Percentiles rank a stretch among this genome's conserved stretches.
Conservation (phyloP, 2,888 invertebrate species). For the Scelioninae gen. 2 region DNA sequence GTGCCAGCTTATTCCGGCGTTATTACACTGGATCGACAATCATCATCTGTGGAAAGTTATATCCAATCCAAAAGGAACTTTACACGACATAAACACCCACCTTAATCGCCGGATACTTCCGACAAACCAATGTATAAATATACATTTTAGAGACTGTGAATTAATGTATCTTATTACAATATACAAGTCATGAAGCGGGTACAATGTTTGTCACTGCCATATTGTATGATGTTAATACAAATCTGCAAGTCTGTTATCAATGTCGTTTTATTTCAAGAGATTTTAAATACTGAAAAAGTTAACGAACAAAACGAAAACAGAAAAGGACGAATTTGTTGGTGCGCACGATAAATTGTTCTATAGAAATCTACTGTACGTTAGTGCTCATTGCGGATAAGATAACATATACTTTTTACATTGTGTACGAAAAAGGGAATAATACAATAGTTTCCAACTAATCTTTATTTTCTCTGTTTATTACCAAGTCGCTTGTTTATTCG, state of each 20-base stretch:
- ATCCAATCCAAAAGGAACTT: slow-evolving; percentile 46
- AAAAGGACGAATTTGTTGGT: slow-evolving; percentile 32
- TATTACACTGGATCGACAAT: slow-evolving; percentile 79
- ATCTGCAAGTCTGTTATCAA: background rate
- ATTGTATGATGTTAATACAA: slow-evolving; percentile 3
- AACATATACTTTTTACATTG: slow-evolving; percentile 48
- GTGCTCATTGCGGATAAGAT: slow-evolving; percentile 41
- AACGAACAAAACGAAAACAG: no score
- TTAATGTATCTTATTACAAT: slow-evolving; percentile 37
- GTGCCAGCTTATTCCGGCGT: slow-evolving; percentile 88
- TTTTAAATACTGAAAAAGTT: slow-evolving; percentile 3
- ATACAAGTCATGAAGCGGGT: slow-evolving; percentile 29
- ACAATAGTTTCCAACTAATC: slow-evolving; percentile 58
- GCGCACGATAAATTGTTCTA: slow-evolving; percentile 27
- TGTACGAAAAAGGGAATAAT: slow-evolving; percentile 56
- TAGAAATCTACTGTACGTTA: slow-evolving; percentile 50
- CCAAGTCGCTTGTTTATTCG: slow-evolving; percentile 35
- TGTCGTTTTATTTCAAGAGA: background rate
- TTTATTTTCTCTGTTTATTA: slow-evolving; percentile 59
- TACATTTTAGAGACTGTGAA: slow-evolving; percentile 36
- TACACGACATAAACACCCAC: slow-evolving; percentile 25
- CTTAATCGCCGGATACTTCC: slow-evolving; percentile 4
- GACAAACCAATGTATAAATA: slow-evolving; percentile 20
- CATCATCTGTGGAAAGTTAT: slow-evolving; percentile 61
- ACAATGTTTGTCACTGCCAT: slow-evolving; percentile 34